These are phyloP conservation scores for Chymomyza caudatula DNA, from an alignment of 2,888 invertebrate genomes.

Conservation along the genomic window DNA sequence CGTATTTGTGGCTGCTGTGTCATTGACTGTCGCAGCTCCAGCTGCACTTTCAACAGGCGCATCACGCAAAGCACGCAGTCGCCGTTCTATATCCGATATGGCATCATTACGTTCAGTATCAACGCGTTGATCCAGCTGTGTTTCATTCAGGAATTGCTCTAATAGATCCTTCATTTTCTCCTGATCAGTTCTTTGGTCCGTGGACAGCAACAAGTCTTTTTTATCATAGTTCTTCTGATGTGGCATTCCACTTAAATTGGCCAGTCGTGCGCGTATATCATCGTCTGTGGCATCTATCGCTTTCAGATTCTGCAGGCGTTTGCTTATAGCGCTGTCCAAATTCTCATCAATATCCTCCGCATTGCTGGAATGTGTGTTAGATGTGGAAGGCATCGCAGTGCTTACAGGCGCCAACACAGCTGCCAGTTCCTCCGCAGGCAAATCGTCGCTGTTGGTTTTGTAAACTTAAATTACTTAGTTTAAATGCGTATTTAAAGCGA, in stretches of 20 bases:
- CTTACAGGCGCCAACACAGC: constrained; percentile 65
- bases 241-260: constrained; percentile 84
- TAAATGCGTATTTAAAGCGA: background rate
- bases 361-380: constrained; percentile 35
- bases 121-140: constrained; percentile 80
- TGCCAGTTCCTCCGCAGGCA: constrained; percentile 58
- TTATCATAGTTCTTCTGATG: constrained; percentile 74
- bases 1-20: constrained; percentile 57
- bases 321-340: constrained; percentile 81
- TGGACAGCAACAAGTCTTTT: constrained; percentile 76
- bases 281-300: constrained; percentile 81
- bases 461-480: background rate
- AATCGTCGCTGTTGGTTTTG: constrained; percentile 49
- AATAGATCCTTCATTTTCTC: constrained; percentile 86
- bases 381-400: background rate
- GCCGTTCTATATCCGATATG: constrained; percentile 79
- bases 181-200: constrained; percentile 83
- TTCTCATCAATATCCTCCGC: constrained; percentile 70
- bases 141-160: constrained; percentile 79
- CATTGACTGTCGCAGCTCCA: constrained; percentile 8
- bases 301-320: constrained; percentile 84
- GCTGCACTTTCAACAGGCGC: constrained; percentile 57
- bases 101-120: constrained; percentile 79
- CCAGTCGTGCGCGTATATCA: constrained; percentile 83
- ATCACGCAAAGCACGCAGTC: constrained; percentile 80